Conservation (phyloP, 2,888 invertebrate genomes). For the Drosophila nr. perissopoda region DNA sequence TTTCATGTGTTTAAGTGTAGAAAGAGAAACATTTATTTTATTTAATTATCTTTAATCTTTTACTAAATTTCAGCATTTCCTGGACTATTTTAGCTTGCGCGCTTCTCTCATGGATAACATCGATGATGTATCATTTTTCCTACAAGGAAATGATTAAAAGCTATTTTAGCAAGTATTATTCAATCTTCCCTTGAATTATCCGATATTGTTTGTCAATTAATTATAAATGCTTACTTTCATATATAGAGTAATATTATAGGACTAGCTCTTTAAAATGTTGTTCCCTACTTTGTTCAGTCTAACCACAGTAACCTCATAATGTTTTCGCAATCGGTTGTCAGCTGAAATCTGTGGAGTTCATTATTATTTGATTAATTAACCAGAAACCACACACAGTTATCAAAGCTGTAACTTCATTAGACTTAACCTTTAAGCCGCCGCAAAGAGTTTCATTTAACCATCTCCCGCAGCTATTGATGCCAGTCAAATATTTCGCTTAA, state of each 20-base stretch:
- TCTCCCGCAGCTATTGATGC: not conserved
- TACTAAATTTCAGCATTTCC: not conserved
- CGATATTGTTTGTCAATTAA: not conserved
- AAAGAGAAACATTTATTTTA: not conserved
- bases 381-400: conserved; percentile 3
- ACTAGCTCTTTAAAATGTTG: not conserved
- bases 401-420: conserved; percentile 11
- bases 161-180: not conserved
- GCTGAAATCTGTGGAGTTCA: conserved; percentile 19
- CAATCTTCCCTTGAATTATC: accelerated
- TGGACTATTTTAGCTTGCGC: not conserved
- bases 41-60: not conserved
- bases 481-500: conserved; percentile 34
- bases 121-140: not conserved
- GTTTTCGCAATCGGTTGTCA: conserved; percentile 14
- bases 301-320: not conserved
- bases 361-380: conserved; percentile 40
- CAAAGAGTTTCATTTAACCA: conserved; percentile 25
- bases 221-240: accelerated
- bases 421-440: not conserved
- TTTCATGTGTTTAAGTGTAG: not conserved
- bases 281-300: not conserved
- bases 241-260: not conserved
- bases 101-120: not conserved
- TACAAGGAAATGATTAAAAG: not conserved